These are phyloP conservation scores for Galbula dea DNA, from an alignment of 2,113 vertebrate genomes.

Conservation along the genomic window DNA sequence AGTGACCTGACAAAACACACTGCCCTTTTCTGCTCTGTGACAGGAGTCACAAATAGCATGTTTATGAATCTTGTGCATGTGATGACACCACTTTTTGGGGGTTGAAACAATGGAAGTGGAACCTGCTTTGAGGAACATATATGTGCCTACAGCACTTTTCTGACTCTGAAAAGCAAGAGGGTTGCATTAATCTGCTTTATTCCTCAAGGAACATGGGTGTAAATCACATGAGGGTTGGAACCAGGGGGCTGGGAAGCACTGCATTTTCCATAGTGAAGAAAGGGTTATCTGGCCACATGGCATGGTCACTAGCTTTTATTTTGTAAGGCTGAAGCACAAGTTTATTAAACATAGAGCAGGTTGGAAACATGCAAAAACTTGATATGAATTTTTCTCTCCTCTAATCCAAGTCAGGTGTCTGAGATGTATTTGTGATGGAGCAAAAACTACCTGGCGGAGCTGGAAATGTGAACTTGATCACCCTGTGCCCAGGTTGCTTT, in stretches of 20 bases:
- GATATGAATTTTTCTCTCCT: not conserved
- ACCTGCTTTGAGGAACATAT: not conserved
- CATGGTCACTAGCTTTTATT: not conserved
- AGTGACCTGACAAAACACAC: not conserved
- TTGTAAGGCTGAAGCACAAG: not conserved
- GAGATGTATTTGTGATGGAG: not conserved
- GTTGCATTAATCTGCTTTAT: not conserved
- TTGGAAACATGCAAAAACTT: not conserved
- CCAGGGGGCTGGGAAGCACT: not conserved
- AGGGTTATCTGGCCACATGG: not conserved
- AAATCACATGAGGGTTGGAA: not conserved
- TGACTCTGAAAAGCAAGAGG: not conserved
- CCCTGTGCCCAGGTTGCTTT: not conserved
- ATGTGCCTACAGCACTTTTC: not conserved
- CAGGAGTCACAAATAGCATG: not conserved
- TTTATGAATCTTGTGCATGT: not conserved
- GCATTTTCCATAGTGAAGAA: not conserved
- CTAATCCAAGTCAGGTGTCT: not conserved
- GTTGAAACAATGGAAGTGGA: not conserved
- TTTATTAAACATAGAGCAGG: not conserved
- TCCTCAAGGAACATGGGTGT: not conserved
- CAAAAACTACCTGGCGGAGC: not conserved
- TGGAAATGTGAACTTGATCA: rapidly evolving
- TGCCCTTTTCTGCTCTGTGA: not conserved
- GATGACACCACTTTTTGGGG: not conserved